Evolutionary conservation across 2,113 vertebrate species (phyloP).

Genomic region (Smithornis capensis): DNA sequence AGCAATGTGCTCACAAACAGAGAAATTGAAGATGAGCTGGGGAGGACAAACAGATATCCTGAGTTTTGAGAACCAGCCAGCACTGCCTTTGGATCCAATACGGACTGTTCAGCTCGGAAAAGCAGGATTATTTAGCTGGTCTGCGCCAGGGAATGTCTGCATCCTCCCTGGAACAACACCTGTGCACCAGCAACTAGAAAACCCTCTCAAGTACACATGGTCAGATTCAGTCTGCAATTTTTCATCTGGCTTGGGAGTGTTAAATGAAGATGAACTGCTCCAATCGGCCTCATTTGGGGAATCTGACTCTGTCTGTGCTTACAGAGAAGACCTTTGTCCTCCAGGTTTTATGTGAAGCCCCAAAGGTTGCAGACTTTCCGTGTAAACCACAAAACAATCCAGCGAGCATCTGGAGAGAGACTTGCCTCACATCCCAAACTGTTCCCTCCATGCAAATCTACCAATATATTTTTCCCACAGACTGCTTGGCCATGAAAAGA

Average conservation of each 20-base stretch:
- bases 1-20: background rate
- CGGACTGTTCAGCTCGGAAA: background rate
- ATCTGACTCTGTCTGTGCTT: background rate
- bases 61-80: background rate
- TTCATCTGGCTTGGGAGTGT: conserved; percentile 7
- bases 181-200: conserved; percentile 5
- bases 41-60: background rate
- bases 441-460: background rate
- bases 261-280: conserved; percentile 35
- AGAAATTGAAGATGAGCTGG: background rate
- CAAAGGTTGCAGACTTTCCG: background rate
- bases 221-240: conserved; percentile 4
- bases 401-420: background rate
- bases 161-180: background rate
- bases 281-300: background rate
- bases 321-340: conserved; percentile 13
- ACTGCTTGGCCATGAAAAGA: background rate
- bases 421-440: background rate
- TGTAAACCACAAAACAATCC: background rate
- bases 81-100: background rate
- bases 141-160: background rate
- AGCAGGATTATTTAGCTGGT: background rate
- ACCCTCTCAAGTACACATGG: background rate
- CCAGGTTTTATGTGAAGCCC: background rate
- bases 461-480: background rate